Base-by-base conservation (phyloP, 2,113 vertebrate species). In the Cacatua alba region DNA sequence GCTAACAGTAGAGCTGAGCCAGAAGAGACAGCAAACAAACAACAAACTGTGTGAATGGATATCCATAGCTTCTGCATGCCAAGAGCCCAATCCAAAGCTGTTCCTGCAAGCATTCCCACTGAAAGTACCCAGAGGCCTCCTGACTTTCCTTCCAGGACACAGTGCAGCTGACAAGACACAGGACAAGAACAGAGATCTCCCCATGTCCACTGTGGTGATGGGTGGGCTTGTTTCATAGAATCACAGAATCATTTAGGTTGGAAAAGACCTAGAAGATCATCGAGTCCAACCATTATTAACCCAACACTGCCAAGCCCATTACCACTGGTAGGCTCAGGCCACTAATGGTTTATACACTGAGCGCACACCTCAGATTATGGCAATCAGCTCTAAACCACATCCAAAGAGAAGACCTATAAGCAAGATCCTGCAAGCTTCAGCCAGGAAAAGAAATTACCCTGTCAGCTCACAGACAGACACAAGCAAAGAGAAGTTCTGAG, bases 81-180 rank as follows among this genome's bases (percentile, higher is more conserved):
- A 19, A 28, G 49, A 72, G 67, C 28, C 43, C 1, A 1, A 13
- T 25, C 18, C 43, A 70, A 71, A 78, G 52, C 21, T 41, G 10
- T 14, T 65, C n/a, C 71, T 44, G 26, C 33, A 62, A 64, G 21
- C 35, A 57, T 43, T 78, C 43, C 33, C 5, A 3, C 5, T 25
- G 44, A 49, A 76, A 11, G 26, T 0, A 2, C 60, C 60, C 7
- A 0, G 28, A 82, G 37, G n/a, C 39, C 46, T 76, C 83, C n/a
- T 46, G 24, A 1, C 29, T 26, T 48, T 86, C 85, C 60, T 91
- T 55, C 51, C 41, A 33, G 11, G 24, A 71, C 15, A 17, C 5
- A 63, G 44, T 0, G 1, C 0, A 0, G 0, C 70, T 5, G 7
- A 49, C 0, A 0, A 68, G n/a, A 82, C 2, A 4, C 17, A 51